Evolutionary conservation across 2,888 invertebrate genomes (phyloP).

Genomic region (Sepioteuthis lessoniana): DNA sequence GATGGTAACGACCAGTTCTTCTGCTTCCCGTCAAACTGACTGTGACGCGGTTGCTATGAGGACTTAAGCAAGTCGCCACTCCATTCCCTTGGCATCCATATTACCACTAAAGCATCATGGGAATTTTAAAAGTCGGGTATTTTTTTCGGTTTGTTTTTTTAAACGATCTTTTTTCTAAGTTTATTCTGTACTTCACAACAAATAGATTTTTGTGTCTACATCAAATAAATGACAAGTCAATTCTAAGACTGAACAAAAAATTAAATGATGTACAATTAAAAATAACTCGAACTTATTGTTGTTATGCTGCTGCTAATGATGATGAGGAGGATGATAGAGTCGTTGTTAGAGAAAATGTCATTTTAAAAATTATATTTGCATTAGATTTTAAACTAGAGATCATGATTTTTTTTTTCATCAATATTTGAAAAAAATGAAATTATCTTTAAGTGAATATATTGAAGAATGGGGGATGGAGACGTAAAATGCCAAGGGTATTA

Average conservation of each 20-base stretch:
- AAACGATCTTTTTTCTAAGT: not conserved
- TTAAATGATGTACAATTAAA: not conserved
- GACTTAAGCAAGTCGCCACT: constrained; percentile 10
- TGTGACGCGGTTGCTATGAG: constrained; percentile 23
- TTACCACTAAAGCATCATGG: not conserved
- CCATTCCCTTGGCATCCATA: constrained; percentile 33
- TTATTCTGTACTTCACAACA: not conserved
- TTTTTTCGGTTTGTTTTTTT: not conserved
- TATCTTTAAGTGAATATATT: not conserved
- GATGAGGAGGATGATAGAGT: not conserved
- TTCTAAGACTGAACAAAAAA: not conserved
- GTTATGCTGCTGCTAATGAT: not conserved
- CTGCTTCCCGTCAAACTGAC: constrained; percentile 23
- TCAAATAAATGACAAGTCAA: not conserved
- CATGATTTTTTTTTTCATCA: no score
- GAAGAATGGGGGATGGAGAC: no score
- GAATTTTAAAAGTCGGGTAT: not conserved
- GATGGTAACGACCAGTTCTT: not conserved
- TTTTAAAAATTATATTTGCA: not conserved
- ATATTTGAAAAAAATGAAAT: not conserved
- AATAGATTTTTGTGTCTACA: not conserved
- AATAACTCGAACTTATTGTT: not conserved
- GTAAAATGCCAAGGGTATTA: no score
- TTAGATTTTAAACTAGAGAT: not conserved
- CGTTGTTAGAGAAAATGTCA: not conserved